phyloP scores from a whole-genome alignment of 2,797 vertebrate genomes.

The Philypnodon macrostomus region DNA sequence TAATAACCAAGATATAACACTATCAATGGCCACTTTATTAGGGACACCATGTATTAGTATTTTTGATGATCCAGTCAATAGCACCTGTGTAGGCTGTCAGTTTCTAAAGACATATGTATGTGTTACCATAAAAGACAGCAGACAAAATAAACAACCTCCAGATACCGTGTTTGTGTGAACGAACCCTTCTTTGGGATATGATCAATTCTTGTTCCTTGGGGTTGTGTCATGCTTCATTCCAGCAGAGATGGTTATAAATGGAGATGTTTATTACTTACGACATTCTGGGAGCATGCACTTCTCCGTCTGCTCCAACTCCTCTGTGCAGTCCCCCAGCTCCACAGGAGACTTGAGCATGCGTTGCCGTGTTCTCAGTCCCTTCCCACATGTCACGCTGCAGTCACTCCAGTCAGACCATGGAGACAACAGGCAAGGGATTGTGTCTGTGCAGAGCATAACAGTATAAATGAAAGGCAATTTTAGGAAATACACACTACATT shows the following conservation, averaged over 20 bases:
- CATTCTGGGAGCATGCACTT: constrained; percentile 99
- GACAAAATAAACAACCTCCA: background rate
- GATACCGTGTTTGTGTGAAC: no score
- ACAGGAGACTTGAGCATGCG: constrained; percentile 92
- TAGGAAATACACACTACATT: background rate
- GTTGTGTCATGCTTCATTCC: background rate
- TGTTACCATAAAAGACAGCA: no score
- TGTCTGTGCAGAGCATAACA: constrained; percentile 75
- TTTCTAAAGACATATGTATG: no score
- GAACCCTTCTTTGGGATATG: no score
- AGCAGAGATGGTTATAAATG: background rate
- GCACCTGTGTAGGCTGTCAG: no score
- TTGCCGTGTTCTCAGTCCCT: constrained; percentile 87
- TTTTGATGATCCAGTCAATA: no score
- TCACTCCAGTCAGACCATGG: constrained; percentile 98
- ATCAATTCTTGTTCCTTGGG: no score
- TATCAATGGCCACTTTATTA: no score
- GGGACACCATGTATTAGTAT: no score
- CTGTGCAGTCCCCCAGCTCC: constrained; percentile 93
- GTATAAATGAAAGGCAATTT: no score
- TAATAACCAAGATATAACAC: no score
- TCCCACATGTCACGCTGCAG: constrained; percentile 95
- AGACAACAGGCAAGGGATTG: constrained; percentile 94
- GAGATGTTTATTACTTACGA: constrained; percentile 79
- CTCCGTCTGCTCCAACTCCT: constrained; percentile 96